Evolutionary conservation across 2,113 vertebrate species (phyloP), one percentile per base, ranked within the genome.

Genomic region (Paratilapia polleni): DNA sequence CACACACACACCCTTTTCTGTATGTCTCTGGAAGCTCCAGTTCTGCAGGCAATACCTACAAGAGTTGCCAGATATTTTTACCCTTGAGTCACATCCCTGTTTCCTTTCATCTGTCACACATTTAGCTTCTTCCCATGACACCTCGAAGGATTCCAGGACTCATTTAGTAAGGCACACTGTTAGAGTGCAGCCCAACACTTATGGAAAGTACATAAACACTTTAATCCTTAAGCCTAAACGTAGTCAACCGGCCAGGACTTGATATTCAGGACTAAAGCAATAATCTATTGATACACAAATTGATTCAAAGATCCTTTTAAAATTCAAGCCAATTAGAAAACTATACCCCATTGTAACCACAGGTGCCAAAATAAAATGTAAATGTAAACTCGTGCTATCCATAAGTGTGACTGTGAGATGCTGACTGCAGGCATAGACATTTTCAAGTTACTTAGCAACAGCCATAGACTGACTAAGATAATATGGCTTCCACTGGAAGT

Each of bases 361-460:
- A 47, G 78, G 63, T 78, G 47, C 62, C 73, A 47, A 78, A 83
- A 76, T 49, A 19, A 82, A 86, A 63, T 58, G 68, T 82, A 85
- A 86, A 77, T 57, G 79, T 68, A 64, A 54, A 66, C 11, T 68
- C 52, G 14, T 58, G 34, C 54, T 20, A 28, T 83, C 74, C 62
- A n/a, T 59, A 59, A 56, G 43, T 85, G 83, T 60, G 76, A 77
- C 22, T 78, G 58, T 78, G 58, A 73, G 77, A 89, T 82, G 81
- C 81, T 81, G 88, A 88, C 90, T 79, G 80, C 54, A 76, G 81
- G 77, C 64, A 43, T 47, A 84, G 86, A 84, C 79, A 80, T 89
- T 66, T 79, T 24, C 78, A 92, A 88, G 90, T 93, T 87, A 85
- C 92, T 89, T 87, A 91, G 88, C 90, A 92, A 92, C 90, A 87